These are phyloP conservation scores for Sapajus apella DNA, from an alignment of 2,113 vertebrate genomes.

Conservation along the genomic window DNA sequence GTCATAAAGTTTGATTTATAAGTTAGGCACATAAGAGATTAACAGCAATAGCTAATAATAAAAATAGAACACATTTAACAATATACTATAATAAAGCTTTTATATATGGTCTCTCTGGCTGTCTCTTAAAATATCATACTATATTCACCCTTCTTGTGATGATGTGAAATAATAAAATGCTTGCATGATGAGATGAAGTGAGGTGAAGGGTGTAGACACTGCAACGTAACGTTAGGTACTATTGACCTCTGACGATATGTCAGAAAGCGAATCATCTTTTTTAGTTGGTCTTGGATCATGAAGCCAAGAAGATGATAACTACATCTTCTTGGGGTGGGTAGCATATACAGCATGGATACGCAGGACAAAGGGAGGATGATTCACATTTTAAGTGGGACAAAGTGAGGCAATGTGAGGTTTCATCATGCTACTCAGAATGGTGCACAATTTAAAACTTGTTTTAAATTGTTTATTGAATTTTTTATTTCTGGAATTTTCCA, in stretches of 20 bases:
- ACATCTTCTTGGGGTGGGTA: neutral
- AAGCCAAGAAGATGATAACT: neutral
- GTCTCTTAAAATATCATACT: neutral
- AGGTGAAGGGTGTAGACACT: neutral
- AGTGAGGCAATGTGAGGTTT: neutral
- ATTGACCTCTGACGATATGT: neutral
- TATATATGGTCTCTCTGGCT: neutral
- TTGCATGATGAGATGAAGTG: neutral
- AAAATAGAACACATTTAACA: neutral
- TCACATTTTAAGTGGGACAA: neutral
- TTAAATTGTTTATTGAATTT: neutral
- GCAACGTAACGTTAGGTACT: neutral
- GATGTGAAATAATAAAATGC: neutral
- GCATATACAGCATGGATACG: neutral
- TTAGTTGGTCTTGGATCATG: neutral
- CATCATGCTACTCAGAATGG: neutral
- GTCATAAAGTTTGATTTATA: neutral
- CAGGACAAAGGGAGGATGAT: neutral
- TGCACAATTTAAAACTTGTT: neutral
- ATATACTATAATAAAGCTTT: neutral
- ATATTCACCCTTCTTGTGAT: neutral
- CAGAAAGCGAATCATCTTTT: neutral
- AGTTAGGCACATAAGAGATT: neutral
- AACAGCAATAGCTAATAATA: neutral
- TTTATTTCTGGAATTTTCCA: neutral